Evolutionary conservation across 2,797 vertebrate genomes (phyloP), one percentile per base, ranked within the genome.

Genomic region (Cirrhinus molitorella): DNA sequence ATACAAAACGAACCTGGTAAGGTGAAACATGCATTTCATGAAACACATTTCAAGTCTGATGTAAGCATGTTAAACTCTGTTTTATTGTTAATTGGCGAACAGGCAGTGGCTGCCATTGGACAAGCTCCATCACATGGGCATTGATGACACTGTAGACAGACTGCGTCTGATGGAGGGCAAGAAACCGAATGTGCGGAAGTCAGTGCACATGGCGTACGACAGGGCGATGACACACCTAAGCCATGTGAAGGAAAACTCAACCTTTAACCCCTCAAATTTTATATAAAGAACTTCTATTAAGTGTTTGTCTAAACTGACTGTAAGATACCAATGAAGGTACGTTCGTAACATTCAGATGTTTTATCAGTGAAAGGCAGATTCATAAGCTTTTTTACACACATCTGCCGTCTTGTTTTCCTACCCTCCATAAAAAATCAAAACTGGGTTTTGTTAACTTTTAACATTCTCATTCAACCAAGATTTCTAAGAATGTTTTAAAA

Each of bases 1-100:
- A 99, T 93, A 98, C 99, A 91, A 99, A 99, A 92, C 96, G 98
- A 91, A 99, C 98, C 83, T 99, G 98, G 98, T 99, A 90, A 97
- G 97, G 59, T 3, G 76, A 75, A 83, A 63, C 45, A 8, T n/a
- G 16, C 25, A 21, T 57, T 7, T 61, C 12, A 21, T 34, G 49
- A 45, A 25, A 3, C 23, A 55, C 25, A 28, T 61, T 57, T 79
- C 21, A 82, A 6, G 23, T 37, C 13, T 61, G 34, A 61, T 40
- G 71, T 63, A 34, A 34, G 19, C 25, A 25, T 80, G 4, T 13
- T 59, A 8, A 21, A 65, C 4, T 74, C 49, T 83, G 13, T 61
- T 1, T 13, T 21, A 21, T 21, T 47, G 23, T 87, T 6, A 14
- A 25, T 51, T 85, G 49, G 47, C 5, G 90, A 92, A 73, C 90